Base-by-base conservation (phyloP, 2,888 invertebrate genomes). In the Pollenia angustigena region DNA sequence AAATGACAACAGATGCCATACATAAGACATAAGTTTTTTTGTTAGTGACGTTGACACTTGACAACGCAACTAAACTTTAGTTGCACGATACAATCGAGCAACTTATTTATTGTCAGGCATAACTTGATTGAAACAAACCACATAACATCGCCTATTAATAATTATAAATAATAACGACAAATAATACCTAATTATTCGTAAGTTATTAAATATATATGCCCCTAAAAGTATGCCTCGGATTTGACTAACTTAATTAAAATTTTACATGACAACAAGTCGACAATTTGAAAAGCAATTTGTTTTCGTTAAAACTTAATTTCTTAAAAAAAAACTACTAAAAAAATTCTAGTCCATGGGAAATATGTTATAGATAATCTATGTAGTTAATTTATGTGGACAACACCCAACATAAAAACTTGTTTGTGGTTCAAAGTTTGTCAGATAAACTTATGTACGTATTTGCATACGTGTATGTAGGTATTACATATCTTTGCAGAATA, bases 361-460 rank as follows among this genome's bases (percentile, higher is more conserved):
- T 32, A 58, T 58, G 40, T 40, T 58, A 58, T 40, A 58, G 40
- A 58, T 58, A 58, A 58, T 32, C 14, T 32, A 32, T 32, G 32
- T 58, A 16, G 40, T 8, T 40, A 58, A 58, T 58, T 58, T 58
- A 23, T 23, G 40, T 40, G 58, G 58, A 58, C 40, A 40, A n/a
- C 58, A 40, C 32, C 23, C 32, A 32, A 32, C 32, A 32, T 32
- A 32, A 32, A 4, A 32, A 32, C 32, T 32, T 32, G 4, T 32
- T 32, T 32, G 32, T 32, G 32, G 32, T 6, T 32, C 6, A 32
- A 6, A 32, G 32, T 32, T 32, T 32, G 32, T 6, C 32, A 32
- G 4, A 32, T 32, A 32, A 32, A 32, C 32, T 6, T 32, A 32
- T 6, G 6, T 32, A 16, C 12, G 56, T 56, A 10, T 18, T 10